A percentile compares a stretch with the other conserved stretches of the same genome.
Conservation (phyloP, 2,888 invertebrate genomes). For the Epinotia nisella region DNA sequence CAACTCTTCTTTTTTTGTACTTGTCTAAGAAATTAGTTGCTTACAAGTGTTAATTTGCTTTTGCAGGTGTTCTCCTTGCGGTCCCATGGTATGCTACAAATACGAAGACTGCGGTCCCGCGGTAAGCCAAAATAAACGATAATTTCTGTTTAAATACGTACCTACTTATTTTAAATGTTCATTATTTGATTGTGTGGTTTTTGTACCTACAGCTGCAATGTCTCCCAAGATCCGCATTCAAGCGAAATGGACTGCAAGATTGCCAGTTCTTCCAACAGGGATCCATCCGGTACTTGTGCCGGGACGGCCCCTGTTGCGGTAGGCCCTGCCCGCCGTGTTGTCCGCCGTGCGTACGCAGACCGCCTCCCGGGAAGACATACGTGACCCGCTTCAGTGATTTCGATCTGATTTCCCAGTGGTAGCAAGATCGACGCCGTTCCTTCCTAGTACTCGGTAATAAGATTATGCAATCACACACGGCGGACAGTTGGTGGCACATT, state of each 20-base stretch:
- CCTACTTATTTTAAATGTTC: not conserved
- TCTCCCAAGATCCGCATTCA: conserved; percentile 81
- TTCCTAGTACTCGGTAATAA: conserved; percentile 67
- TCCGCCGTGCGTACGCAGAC: conserved; percentile 79
- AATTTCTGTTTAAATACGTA: not conserved
- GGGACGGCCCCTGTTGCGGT: conserved; percentile 65
- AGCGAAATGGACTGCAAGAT: conserved; percentile 81
- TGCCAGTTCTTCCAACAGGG: conserved; percentile 82
- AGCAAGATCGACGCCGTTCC: conserved; percentile 55
- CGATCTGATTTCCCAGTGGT: conserved; percentile 79
- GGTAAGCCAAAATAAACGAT: conserved; percentile 61
- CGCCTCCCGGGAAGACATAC: conserved; percentile 79
- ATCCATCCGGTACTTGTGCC: conserved; percentile 80
- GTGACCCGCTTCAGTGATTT: conserved; percentile 81
- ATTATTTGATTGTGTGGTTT: conserved; percentile 17
- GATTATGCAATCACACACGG: conserved; percentile 61
- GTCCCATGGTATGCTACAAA: conserved; percentile 81
- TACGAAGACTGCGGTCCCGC: conserved; percentile 82
- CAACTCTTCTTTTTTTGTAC: not conserved
- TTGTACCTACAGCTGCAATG: conserved; percentile 77
- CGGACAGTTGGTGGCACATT: conserved; percentile 59
- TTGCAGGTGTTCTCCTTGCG: conserved; percentile 80
- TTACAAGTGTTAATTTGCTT: conserved; percentile 44
- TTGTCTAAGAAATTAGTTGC: not conserved
- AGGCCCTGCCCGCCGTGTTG: conserved; percentile 73